A percentile compares a stretch with the other conserved stretches of the same genome.
Evolutionary conservation across 1,140 invertebrate species (phyloP).

Genomic region (Varroa destructor): DNA sequence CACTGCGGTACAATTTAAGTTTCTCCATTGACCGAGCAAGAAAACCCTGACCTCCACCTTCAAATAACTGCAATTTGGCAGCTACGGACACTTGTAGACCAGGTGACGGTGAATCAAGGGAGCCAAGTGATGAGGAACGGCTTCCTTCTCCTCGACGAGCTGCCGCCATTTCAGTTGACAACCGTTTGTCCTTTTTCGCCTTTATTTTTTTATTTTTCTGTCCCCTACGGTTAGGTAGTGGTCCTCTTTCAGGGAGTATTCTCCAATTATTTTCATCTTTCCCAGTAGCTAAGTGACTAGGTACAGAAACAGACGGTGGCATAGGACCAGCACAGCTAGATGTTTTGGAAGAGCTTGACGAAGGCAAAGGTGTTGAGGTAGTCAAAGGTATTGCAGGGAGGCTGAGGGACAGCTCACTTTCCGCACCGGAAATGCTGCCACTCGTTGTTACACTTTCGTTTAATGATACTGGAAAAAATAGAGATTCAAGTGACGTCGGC

Average conservation of each 20-base stretch:
- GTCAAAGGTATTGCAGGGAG: background rate
- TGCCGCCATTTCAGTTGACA: background rate
- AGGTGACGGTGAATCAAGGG: background rate
- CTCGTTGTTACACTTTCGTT: conserved; percentile 8
- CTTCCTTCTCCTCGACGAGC: background rate
- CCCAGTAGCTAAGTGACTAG: background rate
- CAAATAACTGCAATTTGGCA: conserved; percentile 14
- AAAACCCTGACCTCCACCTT: conserved; percentile 35
- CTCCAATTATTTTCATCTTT: too few relatives aligned
- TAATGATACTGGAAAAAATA: conserved; percentile 1
- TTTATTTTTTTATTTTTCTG: conserved; percentile 12
- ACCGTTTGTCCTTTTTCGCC: conserved; percentile 8
- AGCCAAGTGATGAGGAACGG: conserved; percentile 16
- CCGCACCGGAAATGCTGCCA: conserved; percentile 21
- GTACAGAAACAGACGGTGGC: conserved; percentile 10
- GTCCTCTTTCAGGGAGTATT: too few relatives aligned
- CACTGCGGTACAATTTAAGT: conserved; percentile 56
- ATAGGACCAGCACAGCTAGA: background rate
- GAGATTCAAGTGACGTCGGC: too few relatives aligned
- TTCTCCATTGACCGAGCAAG: conserved; percentile 45
- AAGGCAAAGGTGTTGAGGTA: too few relatives aligned
- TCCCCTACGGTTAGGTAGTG: background rate
- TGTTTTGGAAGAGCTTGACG: too few relatives aligned
- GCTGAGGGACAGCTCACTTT: conserved; percentile 24
- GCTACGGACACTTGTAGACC: background rate